A percentile compares a stretch with the other conserved stretches of the same genome.
Conservation (phyloP, 2,113 vertebrate genomes). For the Pungitius pungitius region DNA sequence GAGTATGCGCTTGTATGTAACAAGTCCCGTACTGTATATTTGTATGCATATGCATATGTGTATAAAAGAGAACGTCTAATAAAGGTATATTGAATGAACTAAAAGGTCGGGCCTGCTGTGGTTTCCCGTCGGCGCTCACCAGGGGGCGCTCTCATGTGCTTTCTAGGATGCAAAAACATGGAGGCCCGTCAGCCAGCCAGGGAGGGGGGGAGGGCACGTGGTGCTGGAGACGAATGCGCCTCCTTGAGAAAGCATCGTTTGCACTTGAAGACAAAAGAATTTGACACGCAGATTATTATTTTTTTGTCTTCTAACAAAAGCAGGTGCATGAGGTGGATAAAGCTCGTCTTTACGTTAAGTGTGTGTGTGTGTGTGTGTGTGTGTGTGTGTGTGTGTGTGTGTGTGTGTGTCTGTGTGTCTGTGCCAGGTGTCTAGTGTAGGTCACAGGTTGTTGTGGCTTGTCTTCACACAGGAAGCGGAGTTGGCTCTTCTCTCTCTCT, state of each 20-base stretch:
- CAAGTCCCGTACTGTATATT: conserved; percentile 63
- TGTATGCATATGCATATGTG: conserved; percentile 71
- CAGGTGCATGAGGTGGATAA: conserved; percentile 38
- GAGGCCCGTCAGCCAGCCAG: background rate
- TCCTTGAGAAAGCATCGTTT: conserved; percentile 7
- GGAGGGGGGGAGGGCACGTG: background rate
- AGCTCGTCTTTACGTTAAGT: background rate
- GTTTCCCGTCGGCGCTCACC: conserved; percentile 14
- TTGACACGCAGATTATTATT: too few species aligned
- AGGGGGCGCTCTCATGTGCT: conserved; percentile 47
- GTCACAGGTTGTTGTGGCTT: conserved; percentile 66
- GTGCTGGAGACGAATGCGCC: background rate
- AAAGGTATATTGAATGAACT: conserved; percentile 53
- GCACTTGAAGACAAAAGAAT: background rate
- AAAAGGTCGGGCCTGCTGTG: background rate
- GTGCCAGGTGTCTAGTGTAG: conserved; percentile 63
- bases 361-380: conserved; percentile 19
- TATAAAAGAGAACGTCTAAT: conserved; percentile 57
- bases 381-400: background rate
- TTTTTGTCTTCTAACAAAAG: background rate
- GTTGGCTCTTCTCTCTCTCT: too few species aligned
- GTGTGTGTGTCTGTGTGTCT: conserved; percentile 8
- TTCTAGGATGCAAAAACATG: background rate
- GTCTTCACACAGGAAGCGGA: conserved; percentile 63
- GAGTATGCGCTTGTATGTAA: conserved; percentile 47